phyloP scores from a whole-genome alignment of 2,888 invertebrate species.

The Catocala nupta region DNA sequence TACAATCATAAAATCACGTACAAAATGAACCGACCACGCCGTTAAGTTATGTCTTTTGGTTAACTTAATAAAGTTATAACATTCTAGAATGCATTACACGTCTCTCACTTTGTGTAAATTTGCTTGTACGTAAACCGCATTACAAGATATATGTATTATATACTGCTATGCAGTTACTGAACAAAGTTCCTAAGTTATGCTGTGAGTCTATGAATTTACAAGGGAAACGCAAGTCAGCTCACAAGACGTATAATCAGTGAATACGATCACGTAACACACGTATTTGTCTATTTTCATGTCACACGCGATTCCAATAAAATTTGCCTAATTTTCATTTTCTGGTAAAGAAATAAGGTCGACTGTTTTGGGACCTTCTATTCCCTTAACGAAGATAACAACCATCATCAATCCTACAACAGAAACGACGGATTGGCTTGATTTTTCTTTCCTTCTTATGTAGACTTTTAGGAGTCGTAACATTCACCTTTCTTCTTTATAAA shows the following conservation, averaged over 20 bases:
- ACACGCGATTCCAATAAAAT: conserved; percentile 20
- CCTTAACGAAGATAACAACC: conserved; percentile 12
- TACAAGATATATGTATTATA: neutral
- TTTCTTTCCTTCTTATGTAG: neutral
- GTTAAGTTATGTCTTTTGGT: neutral
- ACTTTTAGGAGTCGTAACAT: no score
- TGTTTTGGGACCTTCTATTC: conserved; percentile 13
- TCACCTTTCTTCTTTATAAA: no score
- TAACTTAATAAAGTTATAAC: no score
- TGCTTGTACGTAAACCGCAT: neutral
- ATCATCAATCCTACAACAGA: neutral
- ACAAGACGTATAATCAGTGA: neutral
- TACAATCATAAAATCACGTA: no score
- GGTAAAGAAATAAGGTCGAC: conserved; percentile 26
- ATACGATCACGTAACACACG: conserved; percentile 4
- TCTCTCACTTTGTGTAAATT: neutral
- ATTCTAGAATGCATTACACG: neutral
- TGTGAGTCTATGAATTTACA: neutral
- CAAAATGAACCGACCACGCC: no score
- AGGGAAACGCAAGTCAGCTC: neutral
- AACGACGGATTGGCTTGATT: neutral
- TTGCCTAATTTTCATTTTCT: conserved; percentile 36
- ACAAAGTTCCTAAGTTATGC: conserved; percentile 7
- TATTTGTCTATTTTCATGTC: conserved; percentile 1
- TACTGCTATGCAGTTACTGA: neutral